These are phyloP conservation scores for Phytoseiulus persimilis DNA, from an alignment of 2,888 invertebrate species.

Conservation along the genomic window DNA sequence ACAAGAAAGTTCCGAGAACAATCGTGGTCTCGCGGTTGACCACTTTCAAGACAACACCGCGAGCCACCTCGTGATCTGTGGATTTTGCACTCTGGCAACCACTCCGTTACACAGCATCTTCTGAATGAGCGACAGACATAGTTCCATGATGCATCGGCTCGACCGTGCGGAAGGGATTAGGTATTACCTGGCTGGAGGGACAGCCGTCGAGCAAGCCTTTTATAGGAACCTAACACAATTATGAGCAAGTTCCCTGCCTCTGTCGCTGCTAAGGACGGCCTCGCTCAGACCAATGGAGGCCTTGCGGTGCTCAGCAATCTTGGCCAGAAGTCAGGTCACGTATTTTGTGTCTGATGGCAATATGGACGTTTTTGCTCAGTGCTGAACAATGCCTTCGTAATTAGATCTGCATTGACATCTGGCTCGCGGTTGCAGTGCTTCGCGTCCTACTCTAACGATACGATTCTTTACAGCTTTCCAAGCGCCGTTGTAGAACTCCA, in stretches of 20 bases:
- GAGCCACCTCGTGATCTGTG: no score
- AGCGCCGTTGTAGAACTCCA: no score
- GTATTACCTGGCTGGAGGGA: not conserved
- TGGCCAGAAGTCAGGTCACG: not conserved
- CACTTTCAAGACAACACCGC: no score
- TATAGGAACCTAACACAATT: not conserved
- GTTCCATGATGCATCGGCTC: no score
- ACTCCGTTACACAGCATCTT: no score
- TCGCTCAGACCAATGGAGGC: not conserved
- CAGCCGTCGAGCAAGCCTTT: not conserved
- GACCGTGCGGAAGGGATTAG: no score
- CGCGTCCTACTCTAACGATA: not conserved
- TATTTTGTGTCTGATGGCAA: not conserved
- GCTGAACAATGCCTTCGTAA: not conserved
- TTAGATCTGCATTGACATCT: slow-evolving; percentile 5
- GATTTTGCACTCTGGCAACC: no score
- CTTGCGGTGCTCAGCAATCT: not conserved
- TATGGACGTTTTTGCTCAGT: not conserved
- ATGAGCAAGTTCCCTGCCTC: not conserved
- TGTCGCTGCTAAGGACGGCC: not conserved
- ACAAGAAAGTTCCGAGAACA: not conserved
- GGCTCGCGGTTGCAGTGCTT: not conserved
- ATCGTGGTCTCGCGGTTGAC: no score
- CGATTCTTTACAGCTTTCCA: no score
- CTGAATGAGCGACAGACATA: no score